Conservation (phyloP, 2,888 invertebrate species). For the Clitarchus hookeri region DNA sequence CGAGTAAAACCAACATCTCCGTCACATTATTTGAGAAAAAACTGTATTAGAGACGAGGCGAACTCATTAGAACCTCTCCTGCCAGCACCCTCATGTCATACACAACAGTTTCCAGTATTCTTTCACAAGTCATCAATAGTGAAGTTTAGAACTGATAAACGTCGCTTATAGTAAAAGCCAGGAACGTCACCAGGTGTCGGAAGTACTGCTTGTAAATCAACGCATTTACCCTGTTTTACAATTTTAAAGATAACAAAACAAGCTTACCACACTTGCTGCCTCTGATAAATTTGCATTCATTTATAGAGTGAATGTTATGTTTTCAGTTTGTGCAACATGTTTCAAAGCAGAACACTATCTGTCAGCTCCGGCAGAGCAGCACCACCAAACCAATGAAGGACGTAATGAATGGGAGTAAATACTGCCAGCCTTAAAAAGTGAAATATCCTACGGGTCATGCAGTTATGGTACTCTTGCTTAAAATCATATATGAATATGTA, state of each 20-base stretch:
- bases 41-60: background rate
- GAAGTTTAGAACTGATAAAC: background rate
- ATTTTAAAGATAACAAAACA: too few species aligned
- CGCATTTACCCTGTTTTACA: background rate
- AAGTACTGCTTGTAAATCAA: background rate
- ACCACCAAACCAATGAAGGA: too few species aligned
- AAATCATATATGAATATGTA: too few species aligned
- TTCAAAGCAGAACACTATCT: too few species aligned
- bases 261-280: too few species aligned
- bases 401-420: too few species aligned
- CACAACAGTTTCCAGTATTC: background rate
- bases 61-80: background rate
- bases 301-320: too few species aligned
- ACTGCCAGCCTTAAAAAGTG: too few species aligned
- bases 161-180: background rate
- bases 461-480: too few species aligned
- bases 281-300: too few species aligned
- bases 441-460: background rate
- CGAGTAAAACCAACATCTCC: background rate
- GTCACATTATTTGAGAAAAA: background rate
- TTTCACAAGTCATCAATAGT: background rate
- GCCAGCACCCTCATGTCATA: background rate
- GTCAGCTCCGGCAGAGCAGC: too few species aligned
- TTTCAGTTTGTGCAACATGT: too few species aligned
- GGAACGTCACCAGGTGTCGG: background rate